These are phyloP conservation scores for Progne subis DNA, from an alignment of 2,113 vertebrate genomes.

Conservation along the genomic window DNA sequence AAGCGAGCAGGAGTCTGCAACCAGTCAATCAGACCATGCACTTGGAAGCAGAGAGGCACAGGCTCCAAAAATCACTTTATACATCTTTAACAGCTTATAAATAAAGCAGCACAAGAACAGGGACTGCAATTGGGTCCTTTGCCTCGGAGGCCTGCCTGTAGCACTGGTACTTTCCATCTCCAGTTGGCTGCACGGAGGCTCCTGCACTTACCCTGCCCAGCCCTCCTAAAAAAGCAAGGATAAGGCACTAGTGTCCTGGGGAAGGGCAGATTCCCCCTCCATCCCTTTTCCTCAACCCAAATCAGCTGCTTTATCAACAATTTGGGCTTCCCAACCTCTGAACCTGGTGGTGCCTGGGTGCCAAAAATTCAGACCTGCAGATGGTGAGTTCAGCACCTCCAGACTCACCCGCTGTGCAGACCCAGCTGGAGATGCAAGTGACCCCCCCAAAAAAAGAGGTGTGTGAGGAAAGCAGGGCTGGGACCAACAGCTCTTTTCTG, in stretches of 20 bases:
- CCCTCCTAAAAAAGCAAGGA: neutral
- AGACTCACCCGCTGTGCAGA: neutral
- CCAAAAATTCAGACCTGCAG: neutral
- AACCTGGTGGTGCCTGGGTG: neutral
- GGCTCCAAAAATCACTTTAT: conserved; percentile 17
- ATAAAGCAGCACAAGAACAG: conserved; percentile 25
- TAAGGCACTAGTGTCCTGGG: too few species aligned
- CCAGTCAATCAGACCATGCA: neutral
- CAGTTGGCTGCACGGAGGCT: neutral
- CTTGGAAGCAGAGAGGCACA: neutral
- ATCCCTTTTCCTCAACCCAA: neutral
- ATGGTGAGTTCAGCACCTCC: neutral
- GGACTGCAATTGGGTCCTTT: neutral
- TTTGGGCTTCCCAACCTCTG: neutral
- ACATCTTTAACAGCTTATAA: conserved; percentile 51
- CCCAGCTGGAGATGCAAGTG: neutral
- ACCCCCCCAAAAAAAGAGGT: neutral
- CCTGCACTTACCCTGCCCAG: neutral
- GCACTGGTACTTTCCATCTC: neutral
- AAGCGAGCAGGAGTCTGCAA: neutral
- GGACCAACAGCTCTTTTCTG: neutral
- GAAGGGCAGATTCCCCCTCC: neutral
- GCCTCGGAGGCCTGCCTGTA: neutral
- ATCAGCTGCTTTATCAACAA: neutral
- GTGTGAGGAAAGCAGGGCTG: neutral